These are phyloP conservation scores for Drosophila nr. perissopoda DNA, from an alignment of 2,888 invertebrate species.

Conservation along the genomic window DNA sequence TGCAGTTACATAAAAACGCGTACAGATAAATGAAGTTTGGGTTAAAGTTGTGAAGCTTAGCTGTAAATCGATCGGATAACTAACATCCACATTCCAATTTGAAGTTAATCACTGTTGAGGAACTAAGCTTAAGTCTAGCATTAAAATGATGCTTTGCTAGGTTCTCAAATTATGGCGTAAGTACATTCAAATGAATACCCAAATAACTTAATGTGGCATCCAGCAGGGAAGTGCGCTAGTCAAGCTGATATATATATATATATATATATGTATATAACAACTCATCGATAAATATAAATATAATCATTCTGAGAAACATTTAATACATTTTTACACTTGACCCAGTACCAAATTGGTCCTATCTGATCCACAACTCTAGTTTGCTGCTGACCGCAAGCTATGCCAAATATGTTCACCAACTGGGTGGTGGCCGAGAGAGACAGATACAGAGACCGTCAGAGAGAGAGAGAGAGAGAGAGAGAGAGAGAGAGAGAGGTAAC, in stretches of 20 bases:
- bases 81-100: background rate
- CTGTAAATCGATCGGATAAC: background rate
- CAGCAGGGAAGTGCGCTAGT: background rate
- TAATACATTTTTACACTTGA: background rate
- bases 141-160: background rate
- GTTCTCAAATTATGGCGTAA: too few species aligned
- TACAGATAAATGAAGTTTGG: background rate
- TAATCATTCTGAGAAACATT: background rate
- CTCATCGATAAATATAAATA: background rate
- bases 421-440: background rate
- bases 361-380: background rate
- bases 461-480: background rate
- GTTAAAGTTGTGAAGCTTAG: background rate
- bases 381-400: constrained; percentile 9
- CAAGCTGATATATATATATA: background rate
- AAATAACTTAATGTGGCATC: background rate
- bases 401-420: constrained; percentile 4
- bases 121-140: background rate
- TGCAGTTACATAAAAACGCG: background rate
- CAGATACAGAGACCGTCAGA: background rate
- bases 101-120: background rate
- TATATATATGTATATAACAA: too few species aligned
- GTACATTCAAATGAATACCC: background rate
- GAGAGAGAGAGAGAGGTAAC: background rate
- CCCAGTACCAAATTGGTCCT: background rate